Evolutionary conservation across 2,113 vertebrate species (phyloP).

Genomic region (Epinephelus lanceolatus): DNA sequence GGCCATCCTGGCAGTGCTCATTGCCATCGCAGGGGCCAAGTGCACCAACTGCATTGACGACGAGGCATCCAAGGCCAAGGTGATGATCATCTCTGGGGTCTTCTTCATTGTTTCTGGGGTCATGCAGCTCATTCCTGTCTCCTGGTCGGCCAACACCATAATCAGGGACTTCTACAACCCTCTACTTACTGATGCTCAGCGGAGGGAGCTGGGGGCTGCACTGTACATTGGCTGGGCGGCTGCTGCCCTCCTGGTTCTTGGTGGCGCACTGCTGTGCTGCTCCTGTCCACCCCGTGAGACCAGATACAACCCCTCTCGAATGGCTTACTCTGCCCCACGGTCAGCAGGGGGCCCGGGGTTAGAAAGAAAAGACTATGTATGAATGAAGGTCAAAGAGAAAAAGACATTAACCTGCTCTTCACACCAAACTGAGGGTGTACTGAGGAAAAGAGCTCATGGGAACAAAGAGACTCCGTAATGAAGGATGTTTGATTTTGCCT

Average conservation of each 20-base stretch:
- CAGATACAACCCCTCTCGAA: slow-evolving; percentile 79
- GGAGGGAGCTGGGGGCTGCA: slow-evolving; percentile 82
- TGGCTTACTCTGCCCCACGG: slow-evolving; percentile 78
- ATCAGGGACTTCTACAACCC: slow-evolving; percentile 87
- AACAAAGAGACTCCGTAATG: slow-evolving; percentile 51
- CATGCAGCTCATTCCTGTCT: slow-evolving; percentile 85
- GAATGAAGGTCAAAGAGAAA: slow-evolving; percentile 26
- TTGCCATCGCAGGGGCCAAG: slow-evolving; percentile 84
- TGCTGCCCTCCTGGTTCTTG: slow-evolving; percentile 78
- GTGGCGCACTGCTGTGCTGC: slow-evolving; percentile 83
- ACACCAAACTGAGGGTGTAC: not conserved
- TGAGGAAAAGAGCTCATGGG: slow-evolving; percentile 17
- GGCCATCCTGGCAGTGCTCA: slow-evolving; percentile 80
- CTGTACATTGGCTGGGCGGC: slow-evolving; percentile 85
- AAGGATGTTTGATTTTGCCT: slow-evolving; percentile 50
- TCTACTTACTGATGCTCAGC: slow-evolving; percentile 75
- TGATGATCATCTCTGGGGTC: slow-evolving; percentile 84
- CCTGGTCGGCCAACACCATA: slow-evolving; percentile 85
- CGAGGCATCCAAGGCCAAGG: slow-evolving; percentile 82
- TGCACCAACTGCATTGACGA: slow-evolving; percentile 88
- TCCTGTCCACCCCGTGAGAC: slow-evolving; percentile 82
- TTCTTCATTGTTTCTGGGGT: slow-evolving; percentile 83
- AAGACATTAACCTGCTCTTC: slow-evolving; percentile 13
- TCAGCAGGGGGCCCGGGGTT: slow-evolving; percentile 74
- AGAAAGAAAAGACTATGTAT: slow-evolving; percentile 85